Evolutionary conservation across 2,113 vertebrate genomes (phyloP), one percentile per base, ranked within the genome.

Genomic region (Formicarius rufipectus): DNA sequence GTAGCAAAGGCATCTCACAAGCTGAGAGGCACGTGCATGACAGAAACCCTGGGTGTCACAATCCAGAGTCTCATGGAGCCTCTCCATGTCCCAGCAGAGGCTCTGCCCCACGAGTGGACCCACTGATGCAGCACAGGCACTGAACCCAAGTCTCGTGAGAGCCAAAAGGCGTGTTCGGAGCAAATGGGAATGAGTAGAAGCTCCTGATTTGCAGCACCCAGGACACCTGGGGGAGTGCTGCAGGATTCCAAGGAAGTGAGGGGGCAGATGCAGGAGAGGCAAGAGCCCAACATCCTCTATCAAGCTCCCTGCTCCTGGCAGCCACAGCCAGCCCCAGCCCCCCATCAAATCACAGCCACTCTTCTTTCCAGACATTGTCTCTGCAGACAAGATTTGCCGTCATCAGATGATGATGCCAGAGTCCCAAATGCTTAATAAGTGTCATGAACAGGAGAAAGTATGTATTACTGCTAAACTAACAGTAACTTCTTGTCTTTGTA

Each of bases 101-200:
- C 17, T 60, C 17, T 60, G 30, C 4, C n/a, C 6, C 0, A 0
- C 24, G 27, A 39, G 52, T 2, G 0, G 52, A 39, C 6, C 17
- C 60, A 25, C 9, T 12, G 10, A 5, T 0, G 0, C 59, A 28
- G 53, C 59, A 40, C 6, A 50, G 27, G 37, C 18, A 3, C 12
- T 14, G 40, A 31, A 40, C 33, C 4, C 10, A 6, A 13, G 12
- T 11, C 40, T 62, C 7, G 2, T 27, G 27, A 40, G 23, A 44
- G 13, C 25, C 56, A 52, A 40, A 45, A 16, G 5, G 4, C 33
- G 23, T 28, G 14, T 68, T 63, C 56, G 55, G 42, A 58, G 60
- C 1, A 0, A 30, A 23, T 37, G 42, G 18, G 13, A 83, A 73
- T 1, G 15, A 37, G 11, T 18, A 22, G 25, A 74, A 19, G 22